A percentile compares a stretch with the other conserved stretches of the same genome.
These are phyloP conservation scores for Patiria pectinifera DNA, from an alignment of 53 echinoderm and acorn worm genomes.

Conservation along the genomic window DNA sequence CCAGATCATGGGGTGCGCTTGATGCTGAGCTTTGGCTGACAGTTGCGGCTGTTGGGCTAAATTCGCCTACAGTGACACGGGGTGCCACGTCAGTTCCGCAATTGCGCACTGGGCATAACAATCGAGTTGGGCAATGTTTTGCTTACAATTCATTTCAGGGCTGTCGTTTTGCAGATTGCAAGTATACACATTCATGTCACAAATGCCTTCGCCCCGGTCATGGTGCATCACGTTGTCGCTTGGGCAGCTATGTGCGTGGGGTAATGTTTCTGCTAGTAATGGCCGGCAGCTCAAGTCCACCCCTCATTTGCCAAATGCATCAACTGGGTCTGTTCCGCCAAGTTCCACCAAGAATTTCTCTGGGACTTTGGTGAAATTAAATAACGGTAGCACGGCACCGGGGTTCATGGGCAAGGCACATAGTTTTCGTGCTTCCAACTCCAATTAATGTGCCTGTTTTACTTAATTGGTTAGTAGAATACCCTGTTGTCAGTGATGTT, in stretches of 20 bases:
- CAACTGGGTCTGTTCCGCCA: neutral
- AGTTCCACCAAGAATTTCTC: neutral
- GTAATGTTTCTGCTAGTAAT: neutral
- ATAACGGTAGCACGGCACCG: neutral
- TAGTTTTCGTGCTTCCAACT: neutral
- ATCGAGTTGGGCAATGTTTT: neutral
- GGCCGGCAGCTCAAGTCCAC: neutral
- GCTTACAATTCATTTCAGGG: neutral
- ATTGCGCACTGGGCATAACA: neutral
- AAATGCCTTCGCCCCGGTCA: neutral
- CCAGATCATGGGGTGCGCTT: neutral
- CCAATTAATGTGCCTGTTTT: neutral
- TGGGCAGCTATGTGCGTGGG: neutral
- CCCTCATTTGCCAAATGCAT: neutral
- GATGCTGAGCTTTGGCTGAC: constrained; percentile 9
- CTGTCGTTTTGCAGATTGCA: neutral
- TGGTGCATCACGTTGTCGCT: neutral
- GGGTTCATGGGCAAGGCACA: neutral
- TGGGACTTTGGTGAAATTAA: neutral
- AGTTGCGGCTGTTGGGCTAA: neutral
- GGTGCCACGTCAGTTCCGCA: neutral
- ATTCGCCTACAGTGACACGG: neutral
- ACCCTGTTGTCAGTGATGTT: neutral
- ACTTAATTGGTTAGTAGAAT: too few relatives aligned
- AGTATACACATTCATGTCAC: neutral